Evolutionary conservation across 2,888 invertebrate genomes (phyloP), one percentile per base, ranked within the genome.

Genomic region (Drosophila antonietae): DNA sequence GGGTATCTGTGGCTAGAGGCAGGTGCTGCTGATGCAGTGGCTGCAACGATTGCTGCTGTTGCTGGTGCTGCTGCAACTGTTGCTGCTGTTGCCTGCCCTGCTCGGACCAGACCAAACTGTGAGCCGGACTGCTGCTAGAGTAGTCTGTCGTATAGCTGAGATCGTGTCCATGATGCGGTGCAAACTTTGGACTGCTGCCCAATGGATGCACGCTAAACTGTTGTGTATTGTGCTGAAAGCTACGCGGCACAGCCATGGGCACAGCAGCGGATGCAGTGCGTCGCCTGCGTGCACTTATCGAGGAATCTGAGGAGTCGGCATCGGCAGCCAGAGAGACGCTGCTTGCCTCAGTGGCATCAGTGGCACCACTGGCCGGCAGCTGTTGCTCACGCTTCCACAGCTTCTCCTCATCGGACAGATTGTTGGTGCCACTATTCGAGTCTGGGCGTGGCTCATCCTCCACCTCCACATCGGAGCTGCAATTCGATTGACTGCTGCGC

Each of bases 171-270:
- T 85, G 80, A 64, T 88, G 82, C 14, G 84, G 58, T 14, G 80
- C 68, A 64, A 90, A 90, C 55, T 89, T 89, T 15, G 89, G 90
- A 52, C 88, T 84, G 51, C 85, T 90, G 43, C 93, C 93, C 12
- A 94, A 91, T 0, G 93, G 91, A 85, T 94, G 94, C 72, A 94
- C 94, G 7, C 95, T 95, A 75, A 94, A 95, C 78, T 95, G 95
- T 35, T 94, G 95, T 65, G 95, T 94, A 44, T 94, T 94, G 74
- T 94, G 94, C 80, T 95, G 94, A 81, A 95, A 95, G 51, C 95
- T 93, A 47, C 89, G 90, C 7, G 95, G 92, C 46, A 93, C 94
- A 7, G 95, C 94, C 81, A 95, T 93, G 7, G 95, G 94, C 80
- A 94, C 58, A 3, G 80, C 75, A 2, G 80, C 75, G 10, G 78